These are phyloP conservation scores for Drosophila acutilabella DNA, from an alignment of 2,888 invertebrate species.

Conservation along the genomic window DNA sequence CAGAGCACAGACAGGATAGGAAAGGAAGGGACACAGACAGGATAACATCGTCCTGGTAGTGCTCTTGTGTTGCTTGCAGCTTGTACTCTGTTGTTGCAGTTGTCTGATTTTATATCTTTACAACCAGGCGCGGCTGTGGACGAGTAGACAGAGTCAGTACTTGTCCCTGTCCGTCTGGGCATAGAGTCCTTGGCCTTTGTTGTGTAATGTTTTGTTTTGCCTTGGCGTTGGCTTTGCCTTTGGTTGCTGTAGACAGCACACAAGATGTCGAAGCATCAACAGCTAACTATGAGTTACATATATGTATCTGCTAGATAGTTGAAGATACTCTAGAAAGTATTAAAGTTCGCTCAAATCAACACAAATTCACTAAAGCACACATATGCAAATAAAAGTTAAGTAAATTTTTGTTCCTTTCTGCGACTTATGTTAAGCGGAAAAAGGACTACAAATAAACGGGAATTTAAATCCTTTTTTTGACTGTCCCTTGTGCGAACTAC, in stretches of 20 bases:
- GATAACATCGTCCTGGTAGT: slow-evolving; percentile 42
- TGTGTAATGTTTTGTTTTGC: slow-evolving; percentile 33
- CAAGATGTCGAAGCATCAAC: slow-evolving; percentile 40
- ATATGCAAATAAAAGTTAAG: slow-evolving; percentile 33
- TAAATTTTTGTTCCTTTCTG: slow-evolving; percentile 36
- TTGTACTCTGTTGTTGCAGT: slow-evolving; percentile 68
- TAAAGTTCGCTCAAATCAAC: slow-evolving; percentile 1
- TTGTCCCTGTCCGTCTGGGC: slow-evolving; percentile 6
- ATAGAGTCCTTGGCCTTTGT: slow-evolving; percentile 47
- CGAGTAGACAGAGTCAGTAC: slow-evolving; percentile 51
- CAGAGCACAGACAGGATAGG: slow-evolving; percentile 14
- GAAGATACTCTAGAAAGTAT: background rate
- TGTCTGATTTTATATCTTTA: slow-evolving; percentile 80
- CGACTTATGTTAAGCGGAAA: slow-evolving; percentile 10
- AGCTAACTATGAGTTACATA: slow-evolving; percentile 40
- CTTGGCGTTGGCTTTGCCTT: slow-evolving; percentile 37
- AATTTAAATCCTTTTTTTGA: slow-evolving; percentile 48
- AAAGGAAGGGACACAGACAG: slow-evolving; percentile 13
- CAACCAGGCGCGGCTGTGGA: slow-evolving; percentile 75
- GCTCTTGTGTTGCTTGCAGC: slow-evolving; percentile 7
- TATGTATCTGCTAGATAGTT: slow-evolving; percentile 2
- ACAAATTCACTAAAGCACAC: slow-evolving; percentile 6
- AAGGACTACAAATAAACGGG: slow-evolving; percentile 47
- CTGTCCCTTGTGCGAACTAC: slow-evolving; percentile 32
- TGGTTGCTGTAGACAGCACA: slow-evolving; percentile 32